A percentile compares a stretch with the other conserved stretches of the same genome.
phyloP scores from a whole-genome alignment of 2,797 vertebrate species.

The Leptoclinus maculatus region DNA sequence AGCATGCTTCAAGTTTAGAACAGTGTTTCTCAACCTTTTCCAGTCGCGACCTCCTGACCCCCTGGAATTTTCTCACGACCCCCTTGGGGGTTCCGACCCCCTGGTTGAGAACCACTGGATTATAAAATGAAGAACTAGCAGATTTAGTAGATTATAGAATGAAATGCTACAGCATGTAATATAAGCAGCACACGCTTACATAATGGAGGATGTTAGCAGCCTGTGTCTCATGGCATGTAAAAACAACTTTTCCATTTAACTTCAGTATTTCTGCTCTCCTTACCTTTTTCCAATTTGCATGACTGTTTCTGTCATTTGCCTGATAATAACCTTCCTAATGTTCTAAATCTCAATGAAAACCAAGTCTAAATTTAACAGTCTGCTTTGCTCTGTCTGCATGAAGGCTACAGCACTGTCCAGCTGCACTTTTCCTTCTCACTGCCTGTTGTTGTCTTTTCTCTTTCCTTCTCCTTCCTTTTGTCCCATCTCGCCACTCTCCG shows the following conservation, averaged over 20 bases:
- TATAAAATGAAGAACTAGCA: neutral
- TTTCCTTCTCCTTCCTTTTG: conserved; percentile 49
- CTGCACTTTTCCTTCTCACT: conserved; percentile 77
- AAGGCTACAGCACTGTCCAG: conserved; percentile 61
- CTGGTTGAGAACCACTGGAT: neutral
- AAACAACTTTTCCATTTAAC: conserved; percentile 14
- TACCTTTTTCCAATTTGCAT: conserved; percentile 38
- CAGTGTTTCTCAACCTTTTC: neutral
- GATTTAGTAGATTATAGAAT: conserved; percentile 7
- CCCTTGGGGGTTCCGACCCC: neutral
- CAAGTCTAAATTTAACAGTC: conserved; percentile 31
- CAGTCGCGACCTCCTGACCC: neutral
- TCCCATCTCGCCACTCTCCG: conserved; percentile 47
- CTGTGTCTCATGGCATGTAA: conserved; percentile 16
- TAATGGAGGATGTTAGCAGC: conserved; percentile 5
- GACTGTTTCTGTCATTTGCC: conserved; percentile 39
- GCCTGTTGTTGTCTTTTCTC: conserved; percentile 70
- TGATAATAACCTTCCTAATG: conserved; percentile 43
- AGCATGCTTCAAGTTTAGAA: conserved; percentile 12
- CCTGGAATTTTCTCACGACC: neutral
- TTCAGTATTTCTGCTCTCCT: conserved; percentile 41
- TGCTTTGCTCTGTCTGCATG: conserved; percentile 66
- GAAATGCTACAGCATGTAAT: neutral
- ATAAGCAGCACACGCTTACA: neutral
- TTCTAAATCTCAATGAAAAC: conserved; percentile 26